phyloP scores from a whole-genome alignment of 64 coral and sea anemone species.

The Hydrozoanthus tunicans region DNA sequence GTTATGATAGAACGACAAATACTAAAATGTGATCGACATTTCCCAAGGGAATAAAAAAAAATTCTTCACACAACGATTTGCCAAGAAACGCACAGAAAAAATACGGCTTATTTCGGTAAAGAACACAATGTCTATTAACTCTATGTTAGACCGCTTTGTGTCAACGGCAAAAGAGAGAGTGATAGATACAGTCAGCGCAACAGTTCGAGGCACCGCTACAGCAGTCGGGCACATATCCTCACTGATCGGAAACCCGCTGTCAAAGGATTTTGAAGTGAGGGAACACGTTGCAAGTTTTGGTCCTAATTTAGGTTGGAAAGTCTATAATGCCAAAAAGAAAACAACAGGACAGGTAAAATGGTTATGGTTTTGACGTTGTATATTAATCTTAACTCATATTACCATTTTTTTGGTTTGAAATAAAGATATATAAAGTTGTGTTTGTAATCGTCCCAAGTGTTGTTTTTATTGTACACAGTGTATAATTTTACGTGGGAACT shows the following conservation, averaged over 20 bases:
- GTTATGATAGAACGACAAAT: not conserved
- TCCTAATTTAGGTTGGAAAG: slow-evolving; percentile 88
- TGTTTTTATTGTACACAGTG: no score
- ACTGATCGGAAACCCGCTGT: slow-evolving; percentile 82
- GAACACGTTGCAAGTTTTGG: slow-evolving; percentile 93
- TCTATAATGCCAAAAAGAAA: slow-evolving; percentile 81
- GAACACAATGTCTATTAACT: slow-evolving; percentile 26
- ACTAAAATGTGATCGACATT: not conserved
- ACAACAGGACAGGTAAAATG: slow-evolving; percentile 82
- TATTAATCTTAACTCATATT: no score
- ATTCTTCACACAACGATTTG: not conserved
- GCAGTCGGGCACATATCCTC: slow-evolving; percentile 83
- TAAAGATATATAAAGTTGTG: no score
- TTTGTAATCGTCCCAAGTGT: no score
- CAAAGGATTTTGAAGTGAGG: slow-evolving; percentile 87
- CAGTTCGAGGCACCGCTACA: slow-evolving; percentile 81
- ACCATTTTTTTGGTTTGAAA: no score
- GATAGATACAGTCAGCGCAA: slow-evolving; percentile 68
- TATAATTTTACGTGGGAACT: no score
- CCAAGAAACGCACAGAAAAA: not conserved
- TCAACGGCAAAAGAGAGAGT: slow-evolving; percentile 42
- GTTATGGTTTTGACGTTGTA: not conserved
- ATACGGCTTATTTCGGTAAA: not conserved
- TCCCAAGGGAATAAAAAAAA: not conserved
- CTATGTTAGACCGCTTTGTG: slow-evolving; percentile 58